Conservation (phyloP, 53 echinoderm and acorn worm genomes). For the Crossaster papposus region DNA sequence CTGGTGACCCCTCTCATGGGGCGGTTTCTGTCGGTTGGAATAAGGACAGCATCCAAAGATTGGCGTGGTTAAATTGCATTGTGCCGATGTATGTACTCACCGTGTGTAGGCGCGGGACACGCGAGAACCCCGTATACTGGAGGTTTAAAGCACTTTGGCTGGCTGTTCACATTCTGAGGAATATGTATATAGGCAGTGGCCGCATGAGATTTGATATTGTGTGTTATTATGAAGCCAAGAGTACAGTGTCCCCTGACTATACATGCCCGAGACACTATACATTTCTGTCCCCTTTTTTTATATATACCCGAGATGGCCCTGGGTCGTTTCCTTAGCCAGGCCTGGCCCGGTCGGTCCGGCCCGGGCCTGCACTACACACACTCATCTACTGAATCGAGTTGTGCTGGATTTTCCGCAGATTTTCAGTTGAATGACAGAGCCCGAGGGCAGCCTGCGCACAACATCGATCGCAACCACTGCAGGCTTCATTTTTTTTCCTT, state of each 20-base stretch:
- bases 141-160: constrained; percentile 62
- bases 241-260: constrained; percentile 54
- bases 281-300: constrained; percentile 8
- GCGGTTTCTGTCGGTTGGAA: background rate
- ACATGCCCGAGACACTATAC: constrained; percentile 20
- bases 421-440: constrained; percentile 66
- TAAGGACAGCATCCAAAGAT: background rate
- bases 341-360: constrained; percentile 9
- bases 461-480: constrained; percentile 50
- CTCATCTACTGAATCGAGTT: constrained; percentile 50
- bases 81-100: background rate
- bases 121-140: background rate
- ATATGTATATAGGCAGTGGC: constrained; percentile 14
- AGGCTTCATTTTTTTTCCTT: constrained; percentile 12
- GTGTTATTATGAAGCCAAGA: constrained; percentile 51
- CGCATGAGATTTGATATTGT: constrained; percentile 62
- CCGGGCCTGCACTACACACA: background rate
- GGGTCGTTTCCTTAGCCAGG: constrained; percentile 50
- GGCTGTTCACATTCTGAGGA: constrained; percentile 19
- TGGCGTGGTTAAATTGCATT: background rate
- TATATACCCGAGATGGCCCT: constrained; percentile 21
- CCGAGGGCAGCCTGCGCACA: constrained; percentile 52
- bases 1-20: constrained; percentile 1
- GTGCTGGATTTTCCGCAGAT: constrained; percentile 62
- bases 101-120: background rate